Conservation (phyloP, 2,797 vertebrate genomes). For the Spea hammondii region DNA sequence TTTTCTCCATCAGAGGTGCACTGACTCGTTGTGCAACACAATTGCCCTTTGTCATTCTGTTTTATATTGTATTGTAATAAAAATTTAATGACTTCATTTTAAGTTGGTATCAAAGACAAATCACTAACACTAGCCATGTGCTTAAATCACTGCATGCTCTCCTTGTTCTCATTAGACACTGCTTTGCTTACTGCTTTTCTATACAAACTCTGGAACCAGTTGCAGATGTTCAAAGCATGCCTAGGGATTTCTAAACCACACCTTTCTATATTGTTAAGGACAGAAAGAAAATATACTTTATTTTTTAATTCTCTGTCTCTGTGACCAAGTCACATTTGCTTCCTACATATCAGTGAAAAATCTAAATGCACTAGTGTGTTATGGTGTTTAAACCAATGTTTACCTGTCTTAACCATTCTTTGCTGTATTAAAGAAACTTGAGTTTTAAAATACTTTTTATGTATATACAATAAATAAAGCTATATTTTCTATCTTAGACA, state of each 20-base stretch:
- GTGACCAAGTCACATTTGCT: not conserved
- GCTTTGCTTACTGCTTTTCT: not conserved
- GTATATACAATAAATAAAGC: slow-evolving; percentile 23
- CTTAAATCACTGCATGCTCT: not conserved
- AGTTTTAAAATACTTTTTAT: slow-evolving; percentile 27
- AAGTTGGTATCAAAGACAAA: too few species aligned
- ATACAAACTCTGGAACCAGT: not conserved
- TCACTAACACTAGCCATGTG: not conserved
- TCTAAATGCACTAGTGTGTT: slow-evolving; percentile 13
- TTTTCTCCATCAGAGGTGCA: too few species aligned
- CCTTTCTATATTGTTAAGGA: not conserved
- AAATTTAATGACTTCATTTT: too few species aligned
- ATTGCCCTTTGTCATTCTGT: too few species aligned
- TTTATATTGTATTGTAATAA: too few species aligned
- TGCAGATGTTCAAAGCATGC: not conserved
- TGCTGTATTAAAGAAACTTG: slow-evolving; percentile 22
- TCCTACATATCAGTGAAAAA: not conserved
- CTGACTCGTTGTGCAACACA: too few species aligned
- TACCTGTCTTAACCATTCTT: slow-evolving; percentile 9
- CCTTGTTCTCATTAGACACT: not conserved
- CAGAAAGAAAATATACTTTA: too few species aligned
- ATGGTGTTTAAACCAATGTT: slow-evolving; percentile 9
- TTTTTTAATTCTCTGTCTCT: not conserved
- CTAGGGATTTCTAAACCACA: not conserved
- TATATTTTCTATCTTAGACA: slow-evolving; percentile 23